These are phyloP conservation scores for Drosophila arizonae DNA, from an alignment of 1,140 invertebrate species.

Conservation along the genomic window DNA sequence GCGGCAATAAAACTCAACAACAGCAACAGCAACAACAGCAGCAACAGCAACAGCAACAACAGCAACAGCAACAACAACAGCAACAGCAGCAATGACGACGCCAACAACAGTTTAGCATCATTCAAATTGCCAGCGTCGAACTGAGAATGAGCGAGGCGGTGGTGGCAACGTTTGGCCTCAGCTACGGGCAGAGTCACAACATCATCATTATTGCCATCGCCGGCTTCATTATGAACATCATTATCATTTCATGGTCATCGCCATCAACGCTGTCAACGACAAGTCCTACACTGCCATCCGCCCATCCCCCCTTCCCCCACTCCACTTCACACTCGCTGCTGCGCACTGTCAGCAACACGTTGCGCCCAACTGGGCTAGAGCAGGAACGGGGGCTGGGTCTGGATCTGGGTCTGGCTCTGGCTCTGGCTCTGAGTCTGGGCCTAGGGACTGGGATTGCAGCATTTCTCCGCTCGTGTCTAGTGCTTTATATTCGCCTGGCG, in stretches of 20 bases:
- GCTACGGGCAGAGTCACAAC: conserved; percentile 13
- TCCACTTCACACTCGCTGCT: neutral
- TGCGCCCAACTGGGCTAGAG: conserved; percentile 16
- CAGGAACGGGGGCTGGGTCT: neutral
- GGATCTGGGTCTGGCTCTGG: neutral
- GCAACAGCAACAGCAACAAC: conserved; percentile 33
- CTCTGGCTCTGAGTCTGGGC: neutral
- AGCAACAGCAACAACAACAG: neutral
- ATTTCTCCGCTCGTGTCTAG: conserved; percentile 9
- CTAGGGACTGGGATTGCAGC: neutral
- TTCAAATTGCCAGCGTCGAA: conserved; percentile 41
- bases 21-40: conserved; percentile 11
- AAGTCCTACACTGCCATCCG: conserved; percentile 1
- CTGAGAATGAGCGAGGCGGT: neutral
- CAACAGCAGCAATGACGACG: conserved; percentile 3
- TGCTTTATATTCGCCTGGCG: conserved; percentile 5
- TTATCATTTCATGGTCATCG: conserved; percentile 39
- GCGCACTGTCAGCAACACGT: conserved; percentile 46
- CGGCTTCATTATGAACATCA: conserved; percentile 23
- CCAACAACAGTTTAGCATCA: conserved; percentile 49
- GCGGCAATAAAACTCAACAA: conserved; percentile 65
- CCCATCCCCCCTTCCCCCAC: neutral
- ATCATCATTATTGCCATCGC: conserved; percentile 17
- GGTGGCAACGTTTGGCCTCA: neutral
- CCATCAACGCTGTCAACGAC: conserved; percentile 42